Evolutionary conservation across 1,140 invertebrate genomes (phyloP).

Genomic region (Vanessa atalanta): DNA sequence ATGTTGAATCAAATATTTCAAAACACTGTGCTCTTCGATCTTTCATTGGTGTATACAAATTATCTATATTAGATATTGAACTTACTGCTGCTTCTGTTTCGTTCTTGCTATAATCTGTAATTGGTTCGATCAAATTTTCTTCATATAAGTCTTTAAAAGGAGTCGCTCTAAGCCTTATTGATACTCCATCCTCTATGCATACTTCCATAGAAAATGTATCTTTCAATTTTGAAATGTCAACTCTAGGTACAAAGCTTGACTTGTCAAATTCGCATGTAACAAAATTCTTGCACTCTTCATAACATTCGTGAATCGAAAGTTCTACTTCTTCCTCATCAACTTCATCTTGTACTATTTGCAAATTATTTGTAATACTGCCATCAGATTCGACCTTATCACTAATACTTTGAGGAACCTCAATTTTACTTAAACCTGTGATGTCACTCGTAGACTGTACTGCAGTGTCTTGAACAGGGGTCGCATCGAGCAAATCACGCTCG

Average conservation of each 20-base stretch:
- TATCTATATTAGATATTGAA: conserved; percentile 60
- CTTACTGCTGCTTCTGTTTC: conserved; percentile 59
- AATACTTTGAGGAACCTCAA: conserved; percentile 3
- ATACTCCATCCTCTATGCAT: conserved; percentile 68
- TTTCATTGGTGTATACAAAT: conserved; percentile 69
- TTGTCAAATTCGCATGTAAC: conserved; percentile 50
- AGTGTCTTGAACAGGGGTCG: conserved; percentile 40
- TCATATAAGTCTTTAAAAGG: conserved; percentile 51
- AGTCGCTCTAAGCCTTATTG: conserved; percentile 62
- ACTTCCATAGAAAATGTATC: conserved; percentile 71
- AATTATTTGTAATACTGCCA: conserved; percentile 40
- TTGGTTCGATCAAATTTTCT: conserved; percentile 37
- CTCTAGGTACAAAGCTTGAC: conserved; percentile 35
- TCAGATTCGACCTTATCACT: conserved; percentile 43
- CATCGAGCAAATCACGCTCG: conserved; percentile 67
- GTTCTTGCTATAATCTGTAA: conserved; percentile 40
- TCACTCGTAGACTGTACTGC: conserved; percentile 33
- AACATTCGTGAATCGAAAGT: conserved; percentile 57
- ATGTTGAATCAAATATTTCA: conserved; percentile 72
- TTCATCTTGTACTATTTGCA: conserved; percentile 47
- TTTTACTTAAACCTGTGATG: conserved; percentile 11
- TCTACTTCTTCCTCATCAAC: conserved; percentile 57
- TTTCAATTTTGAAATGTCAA: conserved; percentile 55
- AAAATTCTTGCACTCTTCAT: conserved; percentile 63
- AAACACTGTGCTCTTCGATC: conserved; percentile 54